Base-by-base conservation (phyloP, 2,113 vertebrate genomes). In the Elaphurus davidianus region DNA sequence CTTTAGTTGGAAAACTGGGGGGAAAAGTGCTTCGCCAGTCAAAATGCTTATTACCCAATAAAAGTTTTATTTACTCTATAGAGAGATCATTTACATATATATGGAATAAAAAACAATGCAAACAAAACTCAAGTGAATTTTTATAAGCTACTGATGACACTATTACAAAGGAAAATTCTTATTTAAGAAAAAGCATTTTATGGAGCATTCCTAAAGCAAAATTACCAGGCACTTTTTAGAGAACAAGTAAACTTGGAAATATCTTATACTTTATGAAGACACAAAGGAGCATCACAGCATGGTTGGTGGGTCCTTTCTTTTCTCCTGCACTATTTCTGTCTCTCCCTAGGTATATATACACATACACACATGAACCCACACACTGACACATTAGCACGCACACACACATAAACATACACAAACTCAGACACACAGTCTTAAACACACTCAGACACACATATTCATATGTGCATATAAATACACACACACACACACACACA, bases 11-110 rank as follows among this genome's bases (percentile, higher is more conserved):
- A 95, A 94, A 82, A 71, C 60, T 6, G 6, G 92, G 17, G 1
- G 28, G 25, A 3, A 36, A 82, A 96, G 90, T 96, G 83, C 87
- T 97, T 97, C 57, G 74, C 71, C 94, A 95, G 84, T 94, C 93
- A 95, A 93, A 96, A 97, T 90, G 95, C 90, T 96, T 97, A 97
- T 59, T 93, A 81, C 54, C 92, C 81, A 90, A 95, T 91, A 92
- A 97, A 98, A 91, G 78, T 40, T 64, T 30, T 92, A 90, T 81
- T 96, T 84, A 91, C 91, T 96, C 88, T 64, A 14, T 3, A 54
- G 81, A 86, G 86, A 92, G 79, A 97, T 60, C 4, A 0, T 85
- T 91, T 64, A 93, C 6, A 11, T 30, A 52, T n/a, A 85, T 4
- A 27, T 0, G 16, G 43, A 11, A 81, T 57, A 54, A 93, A 95